Base-by-base conservation (phyloP, 2,888 invertebrate species). In the Deilephila porcellus region DNA sequence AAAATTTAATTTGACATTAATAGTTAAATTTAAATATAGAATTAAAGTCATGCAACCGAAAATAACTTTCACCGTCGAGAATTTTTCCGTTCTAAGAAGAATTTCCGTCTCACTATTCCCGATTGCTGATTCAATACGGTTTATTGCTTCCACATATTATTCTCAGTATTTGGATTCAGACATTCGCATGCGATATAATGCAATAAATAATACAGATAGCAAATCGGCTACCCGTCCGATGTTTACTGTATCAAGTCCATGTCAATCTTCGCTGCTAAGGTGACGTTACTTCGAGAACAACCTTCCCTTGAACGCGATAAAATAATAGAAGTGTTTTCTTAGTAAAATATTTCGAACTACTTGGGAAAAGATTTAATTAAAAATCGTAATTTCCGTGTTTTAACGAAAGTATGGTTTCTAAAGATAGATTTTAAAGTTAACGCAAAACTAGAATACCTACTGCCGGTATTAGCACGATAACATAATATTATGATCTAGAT, bases 281-380 rank as follows among this genome's bases (percentile, higher is more conserved):
- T 81, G 82, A 81, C 79, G 71, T 74, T 79, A 25, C 67, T 67
- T 67, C 45, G 67, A 67, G 67, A 80, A 75, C 73, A 88, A 82
- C 91, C 91, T 91, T 91, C 85, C 90, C 91, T 91, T 90, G 91
- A 85, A 82, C 74, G 74, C 76, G 79, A 81, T 81, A 80, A 67
- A 67, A 67, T 67, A 67, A 52, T 4, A 67, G 25, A 6, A 45
- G 37, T 14, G 25, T 52, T 56, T 0, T 25, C 20, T 4, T 25
- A 52, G 52, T 29, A 25, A 52, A 67, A 67, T 52, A 67, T 52
- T 67, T 67, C 1, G 25, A 67, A 25, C 52, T n/a, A 56, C 4
- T 56, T 56, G n/a, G 5, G 5, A 5, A 56, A 56, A 56, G 6
- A 4, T 6, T 56, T 7, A n/a, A 19, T 19, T n/a, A n/a, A n/a